Evolutionary conservation across 2,113 vertebrate species (phyloP), one percentile per base, ranked within the genome.

Genomic region (Columba janthina): DNA sequence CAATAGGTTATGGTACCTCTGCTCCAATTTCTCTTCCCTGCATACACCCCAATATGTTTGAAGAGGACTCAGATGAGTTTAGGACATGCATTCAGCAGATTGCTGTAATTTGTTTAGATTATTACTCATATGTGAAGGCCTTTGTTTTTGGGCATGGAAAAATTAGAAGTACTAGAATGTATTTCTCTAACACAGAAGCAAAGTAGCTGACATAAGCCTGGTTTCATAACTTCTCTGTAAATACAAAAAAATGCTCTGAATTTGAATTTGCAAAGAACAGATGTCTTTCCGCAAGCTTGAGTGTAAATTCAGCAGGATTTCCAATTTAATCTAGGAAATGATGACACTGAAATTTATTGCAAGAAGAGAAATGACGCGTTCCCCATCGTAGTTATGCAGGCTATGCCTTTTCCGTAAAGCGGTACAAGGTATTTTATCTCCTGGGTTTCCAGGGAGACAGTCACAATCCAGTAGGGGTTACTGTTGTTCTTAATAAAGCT

Each of bases 371-470:
- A 78, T 86, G 51, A 94, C 66, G 93, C 5, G 26, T 88, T 94
- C 81, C 69, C 89, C 92, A 60, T 94, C 26, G 1, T 42, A 70
- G 86, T 82, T 91, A 46, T 62, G 51, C 7, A 2, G 72, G 60
- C 75, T 92, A 3, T 79, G 90, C 61, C 64, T 94, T 86, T 90
- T 85, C 88, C 79, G 82, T 1, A 1, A 71, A 86, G 91, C 89
- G 88, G 88, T 53, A 86, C 46, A 74, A 96, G 97, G 97, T 97
- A 93, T 94, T 97, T 96, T 97, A 96, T 97, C 87, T 96, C 93
- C 92, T 94, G 90, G 94, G 98, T 98, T 99, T 98, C 98, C 98
- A 98, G 96, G 98, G 98, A 98, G 97, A 98, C 97, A 82, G 74
- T 88, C 94, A 93, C 85, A 93, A 97, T 97, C 95, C 96, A 97